Conservation (phyloP, 2,797 vertebrate genomes). For the Ctenopoma kingsleyae region DNA sequence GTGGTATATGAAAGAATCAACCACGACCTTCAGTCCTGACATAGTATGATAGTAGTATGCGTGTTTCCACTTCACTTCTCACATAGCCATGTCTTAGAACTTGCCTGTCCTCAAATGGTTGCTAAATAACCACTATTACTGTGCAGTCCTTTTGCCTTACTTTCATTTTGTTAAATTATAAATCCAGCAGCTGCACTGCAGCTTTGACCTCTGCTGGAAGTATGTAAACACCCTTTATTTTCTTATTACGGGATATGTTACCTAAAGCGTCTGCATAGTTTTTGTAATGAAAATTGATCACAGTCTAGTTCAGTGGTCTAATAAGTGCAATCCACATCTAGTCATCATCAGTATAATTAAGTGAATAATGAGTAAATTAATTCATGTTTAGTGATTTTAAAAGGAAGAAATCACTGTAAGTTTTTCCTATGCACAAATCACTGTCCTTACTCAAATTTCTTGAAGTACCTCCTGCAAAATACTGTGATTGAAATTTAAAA, state of each 20-base stretch:
- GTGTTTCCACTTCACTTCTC: too few relatives aligned
- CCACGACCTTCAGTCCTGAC: too few relatives aligned
- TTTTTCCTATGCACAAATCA: too few relatives aligned
- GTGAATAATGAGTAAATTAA: constrained; percentile 3
- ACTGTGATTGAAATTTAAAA: constrained; percentile 20
- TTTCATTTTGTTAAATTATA: not conserved
- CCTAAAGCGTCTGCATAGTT: too few relatives aligned
- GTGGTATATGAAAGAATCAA: too few relatives aligned
- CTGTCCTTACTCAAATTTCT: not conserved
- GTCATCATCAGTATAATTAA: not conserved
- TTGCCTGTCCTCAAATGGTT: not conserved
- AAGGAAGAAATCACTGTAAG: not conserved
- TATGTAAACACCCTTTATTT: constrained; percentile 13
- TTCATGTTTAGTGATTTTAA: not conserved
- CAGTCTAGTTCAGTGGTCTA: constrained; percentile 2
- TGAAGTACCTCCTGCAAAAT: not conserved
- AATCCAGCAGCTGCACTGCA: not conserved
- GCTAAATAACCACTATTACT: not conserved
- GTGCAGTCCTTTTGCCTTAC: too few relatives aligned
- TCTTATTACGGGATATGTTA: not conserved
- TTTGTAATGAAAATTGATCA: constrained; percentile 1
- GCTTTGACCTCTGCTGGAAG: constrained; percentile 1
- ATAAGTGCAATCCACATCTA: constrained; percentile 3
- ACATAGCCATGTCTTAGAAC: too few relatives aligned
- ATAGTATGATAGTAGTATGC: too few relatives aligned